phyloP scores from a whole-genome alignment of 2,113 vertebrate genomes.

The Petrocephalus microphthalmus region DNA sequence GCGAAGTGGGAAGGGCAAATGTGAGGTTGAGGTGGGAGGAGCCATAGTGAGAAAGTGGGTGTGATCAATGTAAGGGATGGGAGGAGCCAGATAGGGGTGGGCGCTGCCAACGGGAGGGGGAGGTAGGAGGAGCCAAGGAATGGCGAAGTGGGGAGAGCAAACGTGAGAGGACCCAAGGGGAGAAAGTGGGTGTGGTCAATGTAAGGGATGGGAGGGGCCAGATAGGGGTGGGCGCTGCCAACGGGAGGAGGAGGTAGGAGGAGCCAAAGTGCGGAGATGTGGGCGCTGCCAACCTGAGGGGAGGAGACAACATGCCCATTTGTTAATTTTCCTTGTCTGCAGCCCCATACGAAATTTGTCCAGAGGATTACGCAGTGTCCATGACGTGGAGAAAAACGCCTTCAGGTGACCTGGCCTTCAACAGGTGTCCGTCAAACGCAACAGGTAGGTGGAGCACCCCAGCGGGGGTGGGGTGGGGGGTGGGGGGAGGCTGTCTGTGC shows the following conservation, averaged over 20 bases:
- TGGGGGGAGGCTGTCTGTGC: not conserved
- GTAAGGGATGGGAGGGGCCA: no score
- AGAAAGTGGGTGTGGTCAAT: no score
- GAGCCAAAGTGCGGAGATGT: not conserved
- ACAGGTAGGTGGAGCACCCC: slow-evolving; percentile 68
- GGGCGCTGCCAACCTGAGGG: not conserved
- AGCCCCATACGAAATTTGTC: slow-evolving; percentile 98
- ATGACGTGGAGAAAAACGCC: slow-evolving; percentile 98
- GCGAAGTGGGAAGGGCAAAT: not conserved
- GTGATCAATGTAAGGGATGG: no score
- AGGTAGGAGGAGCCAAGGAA: not conserved
- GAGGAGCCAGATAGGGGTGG: not conserved
- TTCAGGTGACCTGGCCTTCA: slow-evolving; percentile 92
- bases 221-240: not conserved
- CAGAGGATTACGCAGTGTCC: slow-evolving; percentile 89
- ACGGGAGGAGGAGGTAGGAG: not conserved
- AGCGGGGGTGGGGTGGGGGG: no score
- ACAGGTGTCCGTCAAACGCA: slow-evolving; percentile 91
- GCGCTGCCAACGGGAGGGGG: not conserved
- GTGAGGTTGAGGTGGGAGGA: not conserved
- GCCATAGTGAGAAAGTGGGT: no score
- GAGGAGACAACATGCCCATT: not conserved
- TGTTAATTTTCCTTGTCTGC: slow-evolving; percentile 42
- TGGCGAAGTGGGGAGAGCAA: not conserved
- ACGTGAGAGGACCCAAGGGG: not conserved